Evolutionary conservation across 1,140 invertebrate species (phyloP).

Genomic region (Brachionus rotundiformis): DNA sequence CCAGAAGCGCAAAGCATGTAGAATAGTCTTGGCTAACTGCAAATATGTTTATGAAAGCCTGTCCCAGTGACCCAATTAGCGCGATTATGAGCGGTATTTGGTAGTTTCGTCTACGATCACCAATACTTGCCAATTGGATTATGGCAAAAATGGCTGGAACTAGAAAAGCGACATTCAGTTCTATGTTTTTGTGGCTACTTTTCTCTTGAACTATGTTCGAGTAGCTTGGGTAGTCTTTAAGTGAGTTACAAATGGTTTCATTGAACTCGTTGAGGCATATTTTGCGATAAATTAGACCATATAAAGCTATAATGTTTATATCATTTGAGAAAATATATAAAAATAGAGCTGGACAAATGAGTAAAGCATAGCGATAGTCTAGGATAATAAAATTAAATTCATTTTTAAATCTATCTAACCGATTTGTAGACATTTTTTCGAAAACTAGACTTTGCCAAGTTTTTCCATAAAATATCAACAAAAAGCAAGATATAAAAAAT

Average conservation of each 20-base stretch:
- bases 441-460: background rate
- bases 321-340: slow-evolving; percentile 45
- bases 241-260: slow-evolving; percentile 3
- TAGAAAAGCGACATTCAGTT: slow-evolving; percentile 20
- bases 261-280: slow-evolving; percentile 42
- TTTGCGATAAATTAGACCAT: slow-evolving; percentile 17
- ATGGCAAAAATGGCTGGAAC: slow-evolving; percentile 47
- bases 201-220: slow-evolving; percentile 40
- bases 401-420: background rate
- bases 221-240: background rate
- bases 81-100: slow-evolving; percentile 12
- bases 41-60: slow-evolving; percentile 42
- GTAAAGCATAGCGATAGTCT: slow-evolving; percentile 7
- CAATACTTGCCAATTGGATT: slow-evolving; percentile 26
- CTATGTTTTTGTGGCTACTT: slow-evolving; percentile 7
- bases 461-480: slow-evolving; percentile 4
- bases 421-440: slow-evolving; percentile 16
- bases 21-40: background rate
- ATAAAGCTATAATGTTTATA: slow-evolving; percentile 40
- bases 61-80: slow-evolving; percentile 19
- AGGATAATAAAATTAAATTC: slow-evolving; percentile 6
- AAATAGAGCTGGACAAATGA: slow-evolving; percentile 48
- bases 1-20: background rate
- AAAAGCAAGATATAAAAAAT: slow-evolving; percentile 6
- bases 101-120: slow-evolving; percentile 27